Percentiles rank a stretch among this genome's conserved stretches.
These are phyloP conservation scores for Rousettus madagascariensis DNA, from an alignment of 2,797 vertebrate genomes.

Conservation along the genomic window DNA sequence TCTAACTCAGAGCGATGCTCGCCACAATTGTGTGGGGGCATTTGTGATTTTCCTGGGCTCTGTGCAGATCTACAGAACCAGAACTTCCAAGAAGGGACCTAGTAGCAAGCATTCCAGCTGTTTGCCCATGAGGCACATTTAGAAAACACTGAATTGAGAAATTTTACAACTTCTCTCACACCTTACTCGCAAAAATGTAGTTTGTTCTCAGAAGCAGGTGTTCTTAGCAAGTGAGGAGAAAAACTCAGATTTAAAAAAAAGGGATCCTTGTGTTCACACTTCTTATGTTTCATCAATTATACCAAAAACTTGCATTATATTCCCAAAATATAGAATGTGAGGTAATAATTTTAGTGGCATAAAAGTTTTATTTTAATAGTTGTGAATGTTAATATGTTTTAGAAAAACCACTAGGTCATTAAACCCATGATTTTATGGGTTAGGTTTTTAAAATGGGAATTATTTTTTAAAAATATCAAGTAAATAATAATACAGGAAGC, in stretches of 20 bases:
- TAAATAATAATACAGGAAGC: neutral
- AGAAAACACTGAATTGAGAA: neutral
- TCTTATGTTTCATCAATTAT: neutral
- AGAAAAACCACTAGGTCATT: neutral
- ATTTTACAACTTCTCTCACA: neutral
- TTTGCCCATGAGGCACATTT: neutral
- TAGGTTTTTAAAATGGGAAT: slow-evolving; percentile 19
- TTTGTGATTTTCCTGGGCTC: neutral
- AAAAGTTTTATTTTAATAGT: neutral
- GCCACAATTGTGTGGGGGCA: neutral
- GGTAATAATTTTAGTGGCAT: neutral
- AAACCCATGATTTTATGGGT: neutral
- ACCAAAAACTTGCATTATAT: neutral
- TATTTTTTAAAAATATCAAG: neutral
- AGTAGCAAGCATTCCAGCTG: neutral
- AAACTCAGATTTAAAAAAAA: neutral
- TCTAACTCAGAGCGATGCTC: neutral
- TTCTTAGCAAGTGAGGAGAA: neutral
- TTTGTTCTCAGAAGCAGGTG: neutral
- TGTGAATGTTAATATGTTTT: neutral
- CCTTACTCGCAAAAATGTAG: neutral
- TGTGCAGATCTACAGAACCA: neutral
- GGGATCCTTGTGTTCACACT: neutral
- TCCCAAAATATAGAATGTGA: neutral
- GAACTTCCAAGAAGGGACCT: neutral